A percentile compares a stretch with the other conserved stretches of the same genome.
These are phyloP conservation scores for Coregonus clupeaformis DNA, from an alignment of 2,113 vertebrate genomes.

Conservation along the genomic window DNA sequence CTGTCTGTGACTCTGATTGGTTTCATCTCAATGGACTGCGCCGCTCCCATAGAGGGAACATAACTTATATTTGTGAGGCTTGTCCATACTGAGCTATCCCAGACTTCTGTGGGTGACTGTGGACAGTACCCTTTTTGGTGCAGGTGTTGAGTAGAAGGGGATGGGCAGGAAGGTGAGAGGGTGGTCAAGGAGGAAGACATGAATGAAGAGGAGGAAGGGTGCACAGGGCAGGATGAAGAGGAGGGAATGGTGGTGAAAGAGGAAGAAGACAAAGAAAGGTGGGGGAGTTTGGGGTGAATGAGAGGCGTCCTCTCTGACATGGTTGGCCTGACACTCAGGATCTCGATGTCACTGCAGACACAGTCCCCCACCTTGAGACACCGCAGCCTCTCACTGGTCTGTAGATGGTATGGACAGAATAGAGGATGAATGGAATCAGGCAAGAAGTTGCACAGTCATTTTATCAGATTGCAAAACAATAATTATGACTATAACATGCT, in stretches of 20 bases:
- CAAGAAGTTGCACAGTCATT: too few species aligned
- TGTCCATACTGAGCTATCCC: not conserved
- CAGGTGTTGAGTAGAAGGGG: not conserved
- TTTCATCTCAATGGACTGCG: not conserved
- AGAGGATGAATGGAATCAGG: not conserved
- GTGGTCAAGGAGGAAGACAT: not conserved
- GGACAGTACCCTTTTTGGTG: not conserved
- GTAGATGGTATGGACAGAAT: constrained; percentile 1
- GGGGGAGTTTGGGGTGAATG: not conserved
- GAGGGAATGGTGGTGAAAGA: not conserved
- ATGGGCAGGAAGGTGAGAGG: not conserved
- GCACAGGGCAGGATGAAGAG: not conserved
- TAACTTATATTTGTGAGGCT: not conserved
- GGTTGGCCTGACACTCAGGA: constrained; percentile 32
- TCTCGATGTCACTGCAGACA: constrained; percentile 54
- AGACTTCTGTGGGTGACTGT: not conserved
- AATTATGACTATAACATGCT: too few species aligned
- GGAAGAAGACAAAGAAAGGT: not conserved
- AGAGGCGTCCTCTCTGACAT: not conserved
- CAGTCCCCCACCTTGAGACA: constrained; percentile 55
- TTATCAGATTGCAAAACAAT: not conserved
- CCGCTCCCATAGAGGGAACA: not conserved
- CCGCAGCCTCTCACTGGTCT: constrained; percentile 50
- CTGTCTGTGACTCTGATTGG: not conserved
- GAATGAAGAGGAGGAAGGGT: not conserved